Evolutionary conservation across 2,113 vertebrate genomes (phyloP), one percentile per base, ranked within the genome.

Genomic region (Ptilonorhynchus violaceus): DNA sequence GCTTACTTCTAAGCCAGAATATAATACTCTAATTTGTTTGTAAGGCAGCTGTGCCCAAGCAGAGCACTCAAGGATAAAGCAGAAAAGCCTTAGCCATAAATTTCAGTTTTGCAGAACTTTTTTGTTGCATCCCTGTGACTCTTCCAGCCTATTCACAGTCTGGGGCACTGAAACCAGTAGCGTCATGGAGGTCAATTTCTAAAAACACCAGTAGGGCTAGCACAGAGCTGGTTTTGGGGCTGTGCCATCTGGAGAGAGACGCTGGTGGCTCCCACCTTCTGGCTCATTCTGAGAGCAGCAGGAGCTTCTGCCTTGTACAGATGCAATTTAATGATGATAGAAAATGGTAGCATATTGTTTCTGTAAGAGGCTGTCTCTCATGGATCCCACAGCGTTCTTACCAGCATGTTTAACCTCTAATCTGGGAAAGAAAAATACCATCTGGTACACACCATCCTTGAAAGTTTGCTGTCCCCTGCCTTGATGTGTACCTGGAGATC

Each of bases 281-380:
- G 95, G 68, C 86, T 96, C 3, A 4, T 92, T 96, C 91, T 89
- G 93, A 95, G 86, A 97, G 73, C 96, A 96, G 93, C 33, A 7
- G 93, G 89, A 93, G 91, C 52, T 96, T 93, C 94, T 96, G 88
- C 76, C 72, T 93, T 4, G 37, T 96, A 81, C 91, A 95, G 95
- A 95, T 96, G 94, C 89, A 89, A 93, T 96, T 93, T 97, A 95
- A 95, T 95, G 89, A 96, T 93, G 91, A 92, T 95, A 92, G 95
- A 96, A 97, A 96, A 96, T 89, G 89, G 93, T 89, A 96, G 80
- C 93, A 96, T 96, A 97, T 97, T 96, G 95, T 96, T 97, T 93
- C 93, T 95, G 91, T 96, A 95, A 96, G 79, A 93, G 72, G 56
- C 91, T 93, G 88, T 86, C 88, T 97, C 91, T 95, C 94, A 92